phyloP scores from a whole-genome alignment of 2,797 vertebrate genomes.

The Pseudochromis fuscus region DNA sequence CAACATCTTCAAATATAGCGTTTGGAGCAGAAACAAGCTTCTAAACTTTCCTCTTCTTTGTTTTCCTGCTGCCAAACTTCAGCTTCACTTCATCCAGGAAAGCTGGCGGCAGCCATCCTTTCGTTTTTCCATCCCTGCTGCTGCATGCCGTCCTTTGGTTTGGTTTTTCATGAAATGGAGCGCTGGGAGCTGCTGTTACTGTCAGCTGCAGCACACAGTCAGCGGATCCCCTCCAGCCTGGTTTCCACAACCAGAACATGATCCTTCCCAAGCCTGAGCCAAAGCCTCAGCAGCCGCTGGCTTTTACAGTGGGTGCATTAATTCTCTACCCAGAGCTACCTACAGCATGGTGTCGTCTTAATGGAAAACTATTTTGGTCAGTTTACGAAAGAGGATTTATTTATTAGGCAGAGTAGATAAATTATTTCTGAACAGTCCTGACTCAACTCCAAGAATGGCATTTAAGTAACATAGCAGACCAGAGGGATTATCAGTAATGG shows the following conservation, averaged over 20 bases:
- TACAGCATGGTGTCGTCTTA: constrained; percentile 49
- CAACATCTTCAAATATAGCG: constrained; percentile 47
- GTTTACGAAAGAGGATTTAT: constrained; percentile 37
- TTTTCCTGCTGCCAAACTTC: constrained; percentile 62
- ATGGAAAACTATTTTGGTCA: constrained; percentile 51
- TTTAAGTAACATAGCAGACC: constrained; percentile 21
- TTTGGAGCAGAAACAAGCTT: constrained; percentile 52
- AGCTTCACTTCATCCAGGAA: constrained; percentile 57
- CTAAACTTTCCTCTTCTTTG: constrained; percentile 63
- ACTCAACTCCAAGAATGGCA: constrained; percentile 39
- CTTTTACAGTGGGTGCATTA: constrained; percentile 54
- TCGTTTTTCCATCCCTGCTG: constrained; percentile 66
- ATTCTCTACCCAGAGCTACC: constrained; percentile 52
- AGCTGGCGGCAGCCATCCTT: constrained; percentile 59
- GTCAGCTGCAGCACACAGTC: constrained; percentile 46
- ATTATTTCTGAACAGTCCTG: constrained; percentile 32
- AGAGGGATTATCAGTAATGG: constrained; percentile 40
- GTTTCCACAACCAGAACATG: constrained; percentile 70
- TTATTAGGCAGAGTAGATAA: constrained; percentile 44
- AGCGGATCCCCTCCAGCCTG: constrained; percentile 53
- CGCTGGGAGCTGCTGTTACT: constrained; percentile 49
- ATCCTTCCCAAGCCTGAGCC: constrained; percentile 63
- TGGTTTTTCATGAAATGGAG: constrained; percentile 66
- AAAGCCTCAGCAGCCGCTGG: constrained; percentile 71
- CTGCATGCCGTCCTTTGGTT: constrained; percentile 64